Conservation (phyloP, 2,797 vertebrate genomes). For the Phalloptychus januarius region DNA sequence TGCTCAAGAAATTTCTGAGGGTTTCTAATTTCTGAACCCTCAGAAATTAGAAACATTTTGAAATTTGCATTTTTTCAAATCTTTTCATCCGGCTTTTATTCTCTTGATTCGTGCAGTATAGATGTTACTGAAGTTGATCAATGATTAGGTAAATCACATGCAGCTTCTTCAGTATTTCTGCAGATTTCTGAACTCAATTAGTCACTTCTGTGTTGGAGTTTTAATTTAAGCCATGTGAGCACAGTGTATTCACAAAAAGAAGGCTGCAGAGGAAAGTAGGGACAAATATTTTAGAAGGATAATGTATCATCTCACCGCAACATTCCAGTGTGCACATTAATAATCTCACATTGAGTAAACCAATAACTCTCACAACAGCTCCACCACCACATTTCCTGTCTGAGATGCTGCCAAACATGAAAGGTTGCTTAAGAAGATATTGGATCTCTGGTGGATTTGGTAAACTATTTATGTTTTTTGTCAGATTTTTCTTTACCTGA, state of each 20-base stretch:
- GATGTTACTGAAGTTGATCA: constrained; percentile 13
- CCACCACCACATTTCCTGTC: constrained; percentile 41
- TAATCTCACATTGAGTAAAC: constrained; percentile 51
- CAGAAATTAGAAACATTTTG: background rate
- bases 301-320: constrained; percentile 36
- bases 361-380: constrained; percentile 62
- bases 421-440: constrained; percentile 53
- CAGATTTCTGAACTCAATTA: constrained; percentile 10
- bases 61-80: background rate
- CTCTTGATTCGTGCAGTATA: constrained; percentile 6
- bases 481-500: constrained; percentile 25
- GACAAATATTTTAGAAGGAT: constrained; percentile 27
- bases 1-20: too few species aligned
- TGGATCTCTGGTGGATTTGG: constrained; percentile 40
- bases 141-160: constrained; percentile 11
- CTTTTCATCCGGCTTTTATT: background rate
- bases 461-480: constrained; percentile 37
- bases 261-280: constrained; percentile 14
- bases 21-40: too few species aligned
- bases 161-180: constrained; percentile 13
- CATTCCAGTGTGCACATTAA: constrained; percentile 26
- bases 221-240: constrained; percentile 21
- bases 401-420: constrained; percentile 45
- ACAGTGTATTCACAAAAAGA: constrained; percentile 31
- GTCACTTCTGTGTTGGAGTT: constrained; percentile 9